Evolutionary conservation across 1,140 invertebrate species (phyloP).

Genomic region (Heterodera carotae): DNA sequence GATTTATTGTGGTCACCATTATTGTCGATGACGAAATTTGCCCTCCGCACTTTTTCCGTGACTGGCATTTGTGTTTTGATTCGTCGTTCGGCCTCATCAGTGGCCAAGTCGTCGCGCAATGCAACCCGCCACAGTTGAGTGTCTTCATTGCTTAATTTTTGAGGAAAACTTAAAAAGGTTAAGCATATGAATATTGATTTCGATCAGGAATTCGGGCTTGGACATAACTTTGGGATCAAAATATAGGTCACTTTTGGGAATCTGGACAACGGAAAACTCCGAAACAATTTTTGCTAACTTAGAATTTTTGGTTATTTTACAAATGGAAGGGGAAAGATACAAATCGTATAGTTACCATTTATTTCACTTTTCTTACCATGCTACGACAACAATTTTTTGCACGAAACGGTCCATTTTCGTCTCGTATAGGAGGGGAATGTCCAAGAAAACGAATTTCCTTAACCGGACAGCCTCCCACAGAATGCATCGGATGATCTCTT

Average conservation of each 20-base stretch:
- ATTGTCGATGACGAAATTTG: conserved; percentile 12
- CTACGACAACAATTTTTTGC: conserved; percentile 10
- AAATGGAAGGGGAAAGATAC: no score
- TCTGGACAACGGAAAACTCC: no score
- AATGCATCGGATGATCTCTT: conserved; percentile 12
- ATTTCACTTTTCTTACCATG: not conserved
- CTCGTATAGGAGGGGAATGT: conserved; percentile 27
- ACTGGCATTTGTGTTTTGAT: conserved; percentile 21
- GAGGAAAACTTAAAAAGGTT: no score
- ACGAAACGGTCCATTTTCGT: conserved; percentile 20
- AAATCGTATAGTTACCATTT: no score
- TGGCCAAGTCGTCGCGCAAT: conserved; percentile 14
- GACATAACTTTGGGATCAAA: no score
- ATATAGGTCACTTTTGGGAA: no score
- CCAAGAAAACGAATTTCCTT: conserved; percentile 22
- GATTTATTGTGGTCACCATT: conserved; percentile 14
- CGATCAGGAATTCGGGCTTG: no score
- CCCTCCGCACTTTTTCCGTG: not conserved
- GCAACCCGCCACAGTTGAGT: conserved; percentile 18
- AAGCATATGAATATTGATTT: no score
- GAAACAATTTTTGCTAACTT: no score
- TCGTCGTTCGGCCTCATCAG: not conserved
- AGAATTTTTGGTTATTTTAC: no score
- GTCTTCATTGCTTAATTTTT: conserved; percentile 14
- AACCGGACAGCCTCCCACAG: not conserved